Conservation (phyloP, 2,888 invertebrate species). For the Dolomedes plantarius region DNA sequence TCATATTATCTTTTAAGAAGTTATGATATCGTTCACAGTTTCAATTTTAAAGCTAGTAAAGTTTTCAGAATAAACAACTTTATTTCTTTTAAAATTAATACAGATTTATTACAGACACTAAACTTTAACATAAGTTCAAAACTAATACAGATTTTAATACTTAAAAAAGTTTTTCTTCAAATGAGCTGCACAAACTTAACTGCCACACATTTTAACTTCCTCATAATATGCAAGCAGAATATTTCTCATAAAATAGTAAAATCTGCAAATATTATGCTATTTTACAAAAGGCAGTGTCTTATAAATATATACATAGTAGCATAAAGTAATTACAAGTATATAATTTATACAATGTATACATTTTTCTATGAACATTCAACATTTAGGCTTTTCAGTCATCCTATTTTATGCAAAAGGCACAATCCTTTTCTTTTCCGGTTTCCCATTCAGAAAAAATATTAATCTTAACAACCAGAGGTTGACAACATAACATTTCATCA, state of each 20-base stretch:
- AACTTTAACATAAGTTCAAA: background rate
- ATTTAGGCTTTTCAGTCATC: background rate
- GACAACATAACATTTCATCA: no score
- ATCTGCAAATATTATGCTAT: background rate
- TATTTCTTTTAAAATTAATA: background rate
- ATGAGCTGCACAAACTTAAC: background rate
- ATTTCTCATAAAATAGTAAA: slow-evolving; percentile 10
- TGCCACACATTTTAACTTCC: background rate
- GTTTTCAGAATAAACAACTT: background rate
- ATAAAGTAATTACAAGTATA: slow-evolving; percentile 16
- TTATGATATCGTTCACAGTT: no score
- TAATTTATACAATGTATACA: slow-evolving; percentile 8
- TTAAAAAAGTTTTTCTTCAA: background rate
- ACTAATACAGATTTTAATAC: slow-evolving; percentile 3
- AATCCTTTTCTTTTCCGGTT: background rate
- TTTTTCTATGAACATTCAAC: background rate
- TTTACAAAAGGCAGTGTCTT: slow-evolving; percentile 16
- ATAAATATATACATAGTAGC: slow-evolving; percentile 7
- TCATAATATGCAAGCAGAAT: slow-evolving; percentile 6
- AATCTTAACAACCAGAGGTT: background rate
- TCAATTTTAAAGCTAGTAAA: no score
- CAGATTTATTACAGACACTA: background rate
- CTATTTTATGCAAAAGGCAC: background rate
- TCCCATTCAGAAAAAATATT: no score
- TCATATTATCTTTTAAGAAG: no score